Base-by-base conservation (phyloP, 2,797 vertebrate genomes). In the Liparis tanakae region DNA sequence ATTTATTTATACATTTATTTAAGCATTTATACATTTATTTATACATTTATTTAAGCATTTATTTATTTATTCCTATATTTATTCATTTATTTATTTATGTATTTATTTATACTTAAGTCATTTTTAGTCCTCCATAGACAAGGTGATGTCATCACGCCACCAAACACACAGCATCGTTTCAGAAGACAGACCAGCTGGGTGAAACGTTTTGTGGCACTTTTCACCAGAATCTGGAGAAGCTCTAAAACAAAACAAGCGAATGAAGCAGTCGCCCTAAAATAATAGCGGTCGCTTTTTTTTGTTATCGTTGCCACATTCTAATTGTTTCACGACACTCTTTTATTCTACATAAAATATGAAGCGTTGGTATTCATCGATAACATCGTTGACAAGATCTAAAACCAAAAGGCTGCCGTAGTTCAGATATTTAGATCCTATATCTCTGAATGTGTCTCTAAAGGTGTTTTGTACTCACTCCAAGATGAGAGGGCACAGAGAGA, bases 391-490 rank as follows among this genome's bases (percentile, higher is more conserved):
- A 34, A 9, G 13, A 66, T 10, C 6, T 22, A 39, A 33, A 9
- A 13, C 1, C 8, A 5, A 5, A 14, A 46, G 17, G 9, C 17
- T 14, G 25, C 20, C 12, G 17, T 9, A 20, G 22, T 39, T 64
- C 25, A 17, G 14, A 48, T 12, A 33, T 58, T 5, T 60, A 10
- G 5, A 48, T 7, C 39, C 6, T 14, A 1, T 13, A 14, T 0
- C 3, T 51, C 7, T 20, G 1, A 33, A 30, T 18, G 37, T 18
- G 6, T 33, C 10, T 3, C 30, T 4, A 60, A 53, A 51, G 44
- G 10, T 13, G n/a, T 70, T 78, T 78, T 15, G 14, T 60, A 90
- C 89, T 90, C 67, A 90, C 89, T 88, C 74, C 82, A 81, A 1
- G 87, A 82, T 6, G 86, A 85, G 1, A 82, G 70, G 1, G 73